Evolutionary conservation across 2,797 vertebrate species (phyloP), one percentile per base, ranked within the genome.

Genomic region (Oreortyx pictus): DNA sequence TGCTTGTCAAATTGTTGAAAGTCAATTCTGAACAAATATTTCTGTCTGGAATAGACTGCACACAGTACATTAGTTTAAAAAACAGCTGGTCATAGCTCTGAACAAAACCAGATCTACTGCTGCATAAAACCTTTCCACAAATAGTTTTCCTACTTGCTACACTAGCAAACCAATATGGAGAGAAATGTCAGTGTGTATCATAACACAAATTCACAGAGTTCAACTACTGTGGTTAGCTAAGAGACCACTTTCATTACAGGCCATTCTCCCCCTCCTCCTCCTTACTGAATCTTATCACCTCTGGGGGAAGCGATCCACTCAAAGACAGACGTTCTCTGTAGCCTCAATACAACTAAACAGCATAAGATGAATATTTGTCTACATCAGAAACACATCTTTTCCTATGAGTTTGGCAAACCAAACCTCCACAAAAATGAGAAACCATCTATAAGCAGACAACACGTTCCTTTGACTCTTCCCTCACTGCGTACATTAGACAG

Each of bases 1-100:
- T 57, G 50, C 60, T 75, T 96, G 86, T 94, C 93, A 94, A 90
- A 94, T 57, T 81, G 92, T 74, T 92, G 79, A 72, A 86, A 94
- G 83, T 89, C 31, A 76, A 71, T 88, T 92, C 6, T 85, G 41
- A 66, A 86, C 61, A 94, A 95, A 86, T 86, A 92, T 89, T 96
- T 93, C 76, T 86, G 89, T 92, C 86, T 88, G 56, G 64, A 92
- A 74, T 79, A 52, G 60, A 86, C 15, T 56, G 10, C 56, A 72
- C 9, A 9, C 44, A 57, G 47, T 12, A 5, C 23, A 61, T 56
- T 31, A 70, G 70, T 65, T 47, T 88, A 94, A 90, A 66, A 86
- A 73, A 82, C 77, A 84, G 82, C 75, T 81, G 68, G 76, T 64
- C 76, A 71, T 6, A 86, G 59, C 74, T 93, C 44, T 50, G 67